Conservation (phyloP, 2,113 vertebrate species). For the Plectropomus leopardus region DNA sequence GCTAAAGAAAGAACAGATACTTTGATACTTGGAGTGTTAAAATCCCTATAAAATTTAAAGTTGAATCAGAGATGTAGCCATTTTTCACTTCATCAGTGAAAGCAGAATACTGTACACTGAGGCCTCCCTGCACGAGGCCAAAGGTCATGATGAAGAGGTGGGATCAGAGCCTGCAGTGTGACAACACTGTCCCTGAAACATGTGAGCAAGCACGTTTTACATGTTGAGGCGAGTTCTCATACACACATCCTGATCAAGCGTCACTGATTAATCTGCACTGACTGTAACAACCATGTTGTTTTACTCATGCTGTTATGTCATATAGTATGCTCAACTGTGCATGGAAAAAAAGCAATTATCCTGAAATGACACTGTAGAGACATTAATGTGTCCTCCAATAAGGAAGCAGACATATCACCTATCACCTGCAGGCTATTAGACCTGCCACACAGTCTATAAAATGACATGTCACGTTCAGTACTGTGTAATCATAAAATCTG, state of each 20-base stretch:
- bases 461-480: too few relatives aligned
- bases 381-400: background rate
- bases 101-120: background rate
- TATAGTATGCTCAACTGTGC: conserved; percentile 1
- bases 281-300: conserved; percentile 13
- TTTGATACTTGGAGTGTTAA: background rate
- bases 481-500: background rate
- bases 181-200: background rate
- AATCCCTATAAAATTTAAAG: background rate
- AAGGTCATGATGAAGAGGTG: conserved; percentile 23
- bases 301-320: conserved; percentile 22
- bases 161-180: background rate
- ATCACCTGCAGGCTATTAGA: background rate
- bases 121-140: background rate
- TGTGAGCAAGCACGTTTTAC: conserved; percentile 1
- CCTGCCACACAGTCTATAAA: background rate
- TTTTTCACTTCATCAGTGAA: conserved; percentile 7
- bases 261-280: conserved; percentile 54
- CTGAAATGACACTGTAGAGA: background rate
- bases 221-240: background rate
- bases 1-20: background rate
- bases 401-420: conserved; percentile 18
- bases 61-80: background rate
- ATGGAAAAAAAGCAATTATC: conserved; percentile 32
- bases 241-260: background rate